A percentile compares a stretch with the other conserved stretches of the same genome.
These are phyloP conservation scores for Cetoscarus ocellatus DNA, from an alignment of 2,797 vertebrate genomes.

Conservation along the genomic window DNA sequence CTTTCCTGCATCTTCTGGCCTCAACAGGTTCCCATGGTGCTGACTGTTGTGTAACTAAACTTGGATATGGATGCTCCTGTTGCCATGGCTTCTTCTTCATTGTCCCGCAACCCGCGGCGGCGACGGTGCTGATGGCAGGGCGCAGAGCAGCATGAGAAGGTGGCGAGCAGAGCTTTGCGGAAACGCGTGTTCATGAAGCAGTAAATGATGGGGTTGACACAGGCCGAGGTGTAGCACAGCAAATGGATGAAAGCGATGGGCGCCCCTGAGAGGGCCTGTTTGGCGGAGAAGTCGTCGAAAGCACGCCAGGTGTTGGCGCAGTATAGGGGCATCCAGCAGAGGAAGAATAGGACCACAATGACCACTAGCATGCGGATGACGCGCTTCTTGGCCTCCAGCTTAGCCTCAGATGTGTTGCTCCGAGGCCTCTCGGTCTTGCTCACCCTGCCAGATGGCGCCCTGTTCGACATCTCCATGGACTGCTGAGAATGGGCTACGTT, in stretches of 20 bases:
- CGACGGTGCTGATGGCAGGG: slow-evolving; percentile 72
- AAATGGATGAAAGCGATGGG: slow-evolving; percentile 97
- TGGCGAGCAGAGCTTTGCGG: slow-evolving; percentile 89
- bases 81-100: slow-evolving; percentile 85
- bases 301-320: slow-evolving; percentile 95
- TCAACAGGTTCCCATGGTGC: slow-evolving; percentile 90
- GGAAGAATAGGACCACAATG: slow-evolving; percentile 93
- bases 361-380: slow-evolving; percentile 97
- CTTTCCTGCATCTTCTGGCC: slow-evolving; percentile 34
- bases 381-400: slow-evolving; percentile 93
- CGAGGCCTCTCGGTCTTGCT: slow-evolving; percentile 80
- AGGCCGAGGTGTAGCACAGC: slow-evolving; percentile 91
- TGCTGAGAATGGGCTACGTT: slow-evolving; percentile 81
- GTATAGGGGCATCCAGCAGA: slow-evolving; percentile 97
- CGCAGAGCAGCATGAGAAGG: slow-evolving; percentile 84
- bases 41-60: slow-evolving; percentile 96
- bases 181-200: slow-evolving; percentile 99
- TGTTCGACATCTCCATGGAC: slow-evolving; percentile 89
- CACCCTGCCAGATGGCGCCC: slow-evolving; percentile 65
- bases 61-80: slow-evolving; percentile 91
- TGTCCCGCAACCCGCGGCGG: slow-evolving; percentile 70
- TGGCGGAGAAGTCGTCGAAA: slow-evolving; percentile 86
- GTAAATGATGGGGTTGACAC: slow-evolving; percentile 96
- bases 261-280: slow-evolving; percentile 86
- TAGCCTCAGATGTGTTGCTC: slow-evolving; percentile 88